Base-by-base conservation (phyloP, 2,888 invertebrate genomes). In the Caenorhabditis doughertyi region DNA sequence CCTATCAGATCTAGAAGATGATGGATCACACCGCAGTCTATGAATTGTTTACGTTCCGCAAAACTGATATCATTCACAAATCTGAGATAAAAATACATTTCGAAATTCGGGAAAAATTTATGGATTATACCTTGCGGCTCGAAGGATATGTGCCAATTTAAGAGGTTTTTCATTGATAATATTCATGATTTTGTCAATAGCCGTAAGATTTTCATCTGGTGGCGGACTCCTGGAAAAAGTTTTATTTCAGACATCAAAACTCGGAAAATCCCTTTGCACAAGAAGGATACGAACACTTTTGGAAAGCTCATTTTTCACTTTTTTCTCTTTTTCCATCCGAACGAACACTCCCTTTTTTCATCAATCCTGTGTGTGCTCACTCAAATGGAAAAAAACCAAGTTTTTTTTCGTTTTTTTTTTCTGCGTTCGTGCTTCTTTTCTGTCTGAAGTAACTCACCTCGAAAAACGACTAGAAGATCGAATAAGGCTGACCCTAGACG, bases 141-240 rank as follows among this genome's bases (percentile, higher is more conserved):
- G 85, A 11, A 89, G 74, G 87, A 90, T 89, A 42, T 88, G 87
- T 2, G 86, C 74, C 87, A 90, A 84, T 72, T 89, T 85, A 7
- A 88, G 76, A 2, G 90, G 90, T 51, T 88, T 87, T 73, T 88
- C 88, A 39, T 77, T 73, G 9, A 89, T 79, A 25, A 88, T 72
- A 1, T 18, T 27, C 23, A 60, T 62, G 0, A 89, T 74, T 62
- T 84, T 72, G 16, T 87, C 88, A 32, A 84, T 77, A 21, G 85
- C 51, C 18, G 82, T 47, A 1, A 79, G 60, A 35, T 74, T 71
- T 56, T 89, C 89, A 65, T 89, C 89, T 3, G 88, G 89, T 65
- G 87, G 88, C 4, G 86, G 85, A 16, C 84, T 77, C 44, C 80
- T 80, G 73, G 18, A 51, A 79, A 27, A 47, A 18, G n/a, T 49